These are phyloP conservation scores for Apteryx owenii DNA, from an alignment of 2,113 vertebrate species.

Conservation along the genomic window DNA sequence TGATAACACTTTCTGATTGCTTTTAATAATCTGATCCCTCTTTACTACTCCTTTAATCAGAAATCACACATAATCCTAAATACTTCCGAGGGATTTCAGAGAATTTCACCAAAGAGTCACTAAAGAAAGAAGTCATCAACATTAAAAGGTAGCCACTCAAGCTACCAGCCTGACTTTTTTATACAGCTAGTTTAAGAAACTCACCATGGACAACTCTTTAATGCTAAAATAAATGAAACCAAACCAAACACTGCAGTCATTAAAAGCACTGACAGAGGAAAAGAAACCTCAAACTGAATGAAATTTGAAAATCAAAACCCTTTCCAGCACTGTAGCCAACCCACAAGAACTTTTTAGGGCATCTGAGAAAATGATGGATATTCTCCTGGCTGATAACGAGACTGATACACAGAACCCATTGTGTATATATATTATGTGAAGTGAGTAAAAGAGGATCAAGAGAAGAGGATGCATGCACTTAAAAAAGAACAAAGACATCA, in stretches of 20 bases:
- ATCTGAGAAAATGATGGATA: not conserved
- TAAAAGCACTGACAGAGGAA: not conserved
- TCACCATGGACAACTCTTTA: not conserved
- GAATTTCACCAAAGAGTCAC: not conserved
- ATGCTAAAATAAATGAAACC: not conserved
- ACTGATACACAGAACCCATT: not conserved
- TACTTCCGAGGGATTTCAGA: not conserved
- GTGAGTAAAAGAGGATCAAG: not conserved
- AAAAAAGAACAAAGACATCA: not conserved
- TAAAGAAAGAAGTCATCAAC: not conserved
- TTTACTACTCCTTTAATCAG: not conserved
- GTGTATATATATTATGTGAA: not conserved
- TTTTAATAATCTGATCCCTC: not conserved
- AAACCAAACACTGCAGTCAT: not conserved
- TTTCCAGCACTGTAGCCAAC: not conserved
- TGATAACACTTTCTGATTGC: not conserved
- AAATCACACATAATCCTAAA: not conserved
- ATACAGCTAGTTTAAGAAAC: not conserved
- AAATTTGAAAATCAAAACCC: not conserved
- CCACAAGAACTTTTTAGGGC: not conserved
- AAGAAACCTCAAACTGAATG: not conserved
- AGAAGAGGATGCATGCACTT: not conserved
- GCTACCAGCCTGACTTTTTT: not conserved
- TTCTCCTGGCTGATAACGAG: not conserved
- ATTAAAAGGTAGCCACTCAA: not conserved